These are phyloP conservation scores for Chamaea fasciata DNA, from an alignment of 2,113 vertebrate species.

Conservation along the genomic window DNA sequence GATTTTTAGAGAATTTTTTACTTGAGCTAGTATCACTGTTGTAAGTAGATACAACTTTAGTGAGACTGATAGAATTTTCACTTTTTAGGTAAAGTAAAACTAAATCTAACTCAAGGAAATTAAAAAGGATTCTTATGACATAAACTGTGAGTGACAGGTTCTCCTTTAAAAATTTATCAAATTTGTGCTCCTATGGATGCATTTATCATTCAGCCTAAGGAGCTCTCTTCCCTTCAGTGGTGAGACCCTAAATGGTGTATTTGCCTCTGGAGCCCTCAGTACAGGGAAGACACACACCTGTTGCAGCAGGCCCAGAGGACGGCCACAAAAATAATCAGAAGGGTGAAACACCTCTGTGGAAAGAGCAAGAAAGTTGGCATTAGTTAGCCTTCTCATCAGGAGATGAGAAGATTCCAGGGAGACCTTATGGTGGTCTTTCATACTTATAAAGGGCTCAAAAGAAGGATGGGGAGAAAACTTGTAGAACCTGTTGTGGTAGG, in stretches of 20 bases:
- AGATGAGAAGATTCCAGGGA: neutral
- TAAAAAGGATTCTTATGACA: neutral
- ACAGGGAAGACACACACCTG: neutral
- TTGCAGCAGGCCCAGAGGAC: neutral
- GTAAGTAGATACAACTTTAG: neutral
- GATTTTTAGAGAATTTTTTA: neutral
- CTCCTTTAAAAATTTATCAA: neutral
- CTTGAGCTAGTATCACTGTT: neutral
- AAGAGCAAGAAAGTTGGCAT: neutral
- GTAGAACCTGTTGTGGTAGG: neutral
- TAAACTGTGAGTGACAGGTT: neutral
- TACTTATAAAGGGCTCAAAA: neutral
- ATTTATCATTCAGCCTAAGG: neutral
- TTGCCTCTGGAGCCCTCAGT: neutral
- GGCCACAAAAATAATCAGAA: neutral
- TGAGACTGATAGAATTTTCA: neutral
- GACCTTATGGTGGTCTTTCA: neutral
- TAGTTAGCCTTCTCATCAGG: neutral
- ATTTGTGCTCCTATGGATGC: neutral
- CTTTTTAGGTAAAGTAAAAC: neutral
- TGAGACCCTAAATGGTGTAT: neutral
- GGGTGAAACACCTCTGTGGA: accelerated
- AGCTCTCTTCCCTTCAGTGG: neutral
- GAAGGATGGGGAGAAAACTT: neutral
- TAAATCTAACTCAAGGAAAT: neutral